Conservation (phyloP, 2,797 vertebrate species). For the Lutjanus argentimaculatus region DNA sequence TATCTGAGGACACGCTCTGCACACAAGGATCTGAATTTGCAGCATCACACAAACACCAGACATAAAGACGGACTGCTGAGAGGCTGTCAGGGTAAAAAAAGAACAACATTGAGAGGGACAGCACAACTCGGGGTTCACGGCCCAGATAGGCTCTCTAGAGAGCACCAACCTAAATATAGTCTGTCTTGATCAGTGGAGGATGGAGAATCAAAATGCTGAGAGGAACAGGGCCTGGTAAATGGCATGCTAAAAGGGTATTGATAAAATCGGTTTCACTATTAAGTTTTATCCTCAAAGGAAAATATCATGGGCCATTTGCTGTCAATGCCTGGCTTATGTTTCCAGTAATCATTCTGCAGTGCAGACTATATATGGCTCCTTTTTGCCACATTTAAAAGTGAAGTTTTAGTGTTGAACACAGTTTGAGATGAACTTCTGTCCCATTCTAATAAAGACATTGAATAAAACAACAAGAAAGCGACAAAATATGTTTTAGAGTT, state of each 20-base stretch:
- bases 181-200: slow-evolving; percentile 53
- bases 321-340: neutral
- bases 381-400: slow-evolving; percentile 11
- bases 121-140: slow-evolving; percentile 60
- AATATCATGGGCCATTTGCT: slow-evolving; percentile 16
- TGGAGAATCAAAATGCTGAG: slow-evolving; percentile 44
- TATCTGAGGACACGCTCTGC: slow-evolving; percentile 26
- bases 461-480: neutral
- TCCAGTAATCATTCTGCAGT: slow-evolving; percentile 1
- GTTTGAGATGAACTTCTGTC: neutral
- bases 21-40: slow-evolving; percentile 45
- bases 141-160: slow-evolving; percentile 49
- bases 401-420: slow-evolving; percentile 12
- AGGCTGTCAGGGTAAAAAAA: slow-evolving; percentile 51
- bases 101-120: slow-evolving; percentile 50
- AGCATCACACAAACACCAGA: slow-evolving; percentile 33
- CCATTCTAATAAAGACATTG: neutral
- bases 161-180: slow-evolving; percentile 68
- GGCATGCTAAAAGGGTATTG: slow-evolving; percentile 37
- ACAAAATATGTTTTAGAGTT: neutral
- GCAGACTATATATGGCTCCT: neutral
- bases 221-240: slow-evolving; percentile 40
- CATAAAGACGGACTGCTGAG: slow-evolving; percentile 48
- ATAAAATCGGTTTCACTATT: slow-evolving; percentile 42
- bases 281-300: slow-evolving; percentile 45